A percentile compares a stretch with the other conserved stretches of the same genome.
These are phyloP conservation scores for Diorhabda carinulata DNA, from an alignment of 1,140 invertebrate species.

Conservation along the genomic window DNA sequence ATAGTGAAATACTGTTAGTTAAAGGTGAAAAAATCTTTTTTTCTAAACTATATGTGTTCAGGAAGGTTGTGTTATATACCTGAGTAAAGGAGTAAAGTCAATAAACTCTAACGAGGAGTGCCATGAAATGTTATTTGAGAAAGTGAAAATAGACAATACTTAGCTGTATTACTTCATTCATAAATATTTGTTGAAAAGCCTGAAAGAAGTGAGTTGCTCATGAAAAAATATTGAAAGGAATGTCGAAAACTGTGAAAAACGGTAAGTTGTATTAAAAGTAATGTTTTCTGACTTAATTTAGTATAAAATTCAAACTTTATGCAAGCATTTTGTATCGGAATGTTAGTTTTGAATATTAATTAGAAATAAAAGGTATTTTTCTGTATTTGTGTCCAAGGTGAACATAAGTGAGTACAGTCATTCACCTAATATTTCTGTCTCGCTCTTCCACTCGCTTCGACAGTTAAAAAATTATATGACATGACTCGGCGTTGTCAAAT, in stretches of 20 bases:
- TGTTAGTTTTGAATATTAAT: conserved; percentile 24
- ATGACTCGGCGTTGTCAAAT: neutral
- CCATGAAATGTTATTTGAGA: conserved; percentile 37
- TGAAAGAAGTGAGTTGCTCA: too few species aligned
- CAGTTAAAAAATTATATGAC: conserved; percentile 15
- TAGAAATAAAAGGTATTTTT: conserved; percentile 29
- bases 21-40: neutral
- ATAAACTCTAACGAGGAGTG: conserved; percentile 42
- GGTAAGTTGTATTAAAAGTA: neutral
- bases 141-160: conserved; percentile 41
- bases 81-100: conserved; percentile 39
- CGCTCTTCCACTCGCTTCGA: conserved; percentile 12
- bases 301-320: neutral
- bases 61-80: conserved; percentile 28
- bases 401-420: conserved; percentile 33
- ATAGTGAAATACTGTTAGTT: conserved; percentile 13
- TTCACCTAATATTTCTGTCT: conserved; percentile 24
- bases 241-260: neutral
- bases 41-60: neutral
- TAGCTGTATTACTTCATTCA: conserved; percentile 21
- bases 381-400: conserved; percentile 35
- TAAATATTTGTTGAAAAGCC: too few species aligned
- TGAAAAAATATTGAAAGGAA: neutral
- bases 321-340: neutral
- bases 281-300: too few species aligned